A percentile compares a stretch with the other conserved stretches of the same genome.
Evolutionary conservation across 2,888 invertebrate species (phyloP).

Genomic region (Amphiduros pacificus): DNA sequence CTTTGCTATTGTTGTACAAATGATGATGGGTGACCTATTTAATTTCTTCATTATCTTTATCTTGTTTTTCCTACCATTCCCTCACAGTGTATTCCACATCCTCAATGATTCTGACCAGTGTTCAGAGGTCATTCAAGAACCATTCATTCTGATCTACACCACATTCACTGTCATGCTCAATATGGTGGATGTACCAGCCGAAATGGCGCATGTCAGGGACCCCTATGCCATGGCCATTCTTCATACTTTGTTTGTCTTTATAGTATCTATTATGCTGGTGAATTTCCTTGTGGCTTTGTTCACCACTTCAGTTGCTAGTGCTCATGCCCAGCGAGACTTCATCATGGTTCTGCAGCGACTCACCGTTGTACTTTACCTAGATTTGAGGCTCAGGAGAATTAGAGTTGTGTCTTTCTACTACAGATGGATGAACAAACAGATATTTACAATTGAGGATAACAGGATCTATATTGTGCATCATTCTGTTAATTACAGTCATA

Average conservation of each 20-base stretch:
- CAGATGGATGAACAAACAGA: neutral
- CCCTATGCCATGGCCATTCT: neutral
- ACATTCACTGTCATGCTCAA: conserved; percentile 1
- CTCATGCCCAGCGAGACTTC: neutral
- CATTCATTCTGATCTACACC: neutral
- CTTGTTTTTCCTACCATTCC: conserved; percentile 2
- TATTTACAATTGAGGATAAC: neutral
- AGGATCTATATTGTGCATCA: neutral
- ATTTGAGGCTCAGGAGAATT: neutral
- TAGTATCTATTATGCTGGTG: neutral
- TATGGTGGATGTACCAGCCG: neutral
- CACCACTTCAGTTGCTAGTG: neutral
- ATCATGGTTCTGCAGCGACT: neutral
- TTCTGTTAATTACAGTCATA: no score
- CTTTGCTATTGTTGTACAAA: neutral
- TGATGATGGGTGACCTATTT: neutral
- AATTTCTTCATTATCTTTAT: neutral
- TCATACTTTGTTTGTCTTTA: neutral
- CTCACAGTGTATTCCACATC: neutral
- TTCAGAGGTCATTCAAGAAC: neutral
- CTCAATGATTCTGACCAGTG: neutral
- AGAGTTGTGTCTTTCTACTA: neutral
- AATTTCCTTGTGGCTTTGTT: neutral
- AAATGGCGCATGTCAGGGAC: neutral
- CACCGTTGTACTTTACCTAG: neutral